These are phyloP conservation scores for Chelmon rostratus DNA, from an alignment of 2,797 vertebrate genomes.

Conservation along the genomic window DNA sequence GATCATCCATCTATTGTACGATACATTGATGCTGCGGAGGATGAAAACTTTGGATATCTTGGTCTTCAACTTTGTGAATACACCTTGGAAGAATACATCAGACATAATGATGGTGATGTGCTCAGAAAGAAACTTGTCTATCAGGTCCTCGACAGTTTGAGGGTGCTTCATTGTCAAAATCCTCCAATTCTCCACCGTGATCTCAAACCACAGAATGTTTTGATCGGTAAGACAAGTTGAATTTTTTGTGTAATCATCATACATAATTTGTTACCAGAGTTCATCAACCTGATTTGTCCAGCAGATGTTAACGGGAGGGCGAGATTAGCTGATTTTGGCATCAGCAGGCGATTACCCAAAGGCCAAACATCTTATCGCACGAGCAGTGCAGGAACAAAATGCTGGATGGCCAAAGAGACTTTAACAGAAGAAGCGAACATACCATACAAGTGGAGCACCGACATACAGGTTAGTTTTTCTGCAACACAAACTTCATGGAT, in stretches of 20 bases:
- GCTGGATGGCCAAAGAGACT: slow-evolving; percentile 79
- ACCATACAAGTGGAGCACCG: slow-evolving; percentile 71
- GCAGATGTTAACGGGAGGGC: slow-evolving; percentile 65
- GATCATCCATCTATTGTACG: slow-evolving; percentile 68
- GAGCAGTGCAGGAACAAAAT: slow-evolving; percentile 70
- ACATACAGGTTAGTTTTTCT: slow-evolving; percentile 73
- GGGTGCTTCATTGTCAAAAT: slow-evolving; percentile 64
- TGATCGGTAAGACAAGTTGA: slow-evolving; percentile 73
- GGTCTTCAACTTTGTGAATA: slow-evolving; percentile 81
- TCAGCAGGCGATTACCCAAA: slow-evolving; percentile 67
- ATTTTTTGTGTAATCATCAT: neutral
- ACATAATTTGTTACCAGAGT: neutral
- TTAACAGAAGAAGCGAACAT: slow-evolving; percentile 27
- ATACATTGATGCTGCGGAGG: slow-evolving; percentile 77
- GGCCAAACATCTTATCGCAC: slow-evolving; percentile 67
- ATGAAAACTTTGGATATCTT: slow-evolving; percentile 80
- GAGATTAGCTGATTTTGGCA: slow-evolving; percentile 81
- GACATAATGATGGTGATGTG: neutral
- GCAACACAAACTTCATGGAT: rapidly evolving
- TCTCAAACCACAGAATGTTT: slow-evolving; percentile 82
- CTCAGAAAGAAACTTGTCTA: slow-evolving; percentile 29
- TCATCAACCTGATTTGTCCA: neutral
- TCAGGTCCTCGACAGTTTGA: slow-evolving; percentile 68
- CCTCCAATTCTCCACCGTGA: slow-evolving; percentile 77
- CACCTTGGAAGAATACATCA: slow-evolving; percentile 75